A percentile compares a stretch with the other conserved stretches of the same genome.
These are phyloP conservation scores for Lineus longissimus DNA, from an alignment of 1,140 invertebrate genomes.

Conservation along the genomic window DNA sequence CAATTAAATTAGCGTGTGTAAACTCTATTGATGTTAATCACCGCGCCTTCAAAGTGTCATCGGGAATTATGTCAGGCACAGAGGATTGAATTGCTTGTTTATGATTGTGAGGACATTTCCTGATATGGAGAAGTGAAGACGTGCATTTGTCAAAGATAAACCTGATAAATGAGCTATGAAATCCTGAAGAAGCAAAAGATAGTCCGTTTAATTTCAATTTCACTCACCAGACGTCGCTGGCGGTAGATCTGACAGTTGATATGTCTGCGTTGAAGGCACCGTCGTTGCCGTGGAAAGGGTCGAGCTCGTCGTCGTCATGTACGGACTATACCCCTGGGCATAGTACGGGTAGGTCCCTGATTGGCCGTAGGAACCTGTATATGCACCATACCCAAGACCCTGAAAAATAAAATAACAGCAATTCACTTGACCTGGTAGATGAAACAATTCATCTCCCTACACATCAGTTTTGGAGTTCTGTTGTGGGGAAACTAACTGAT, in stretches of 20 bases:
- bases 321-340: slow-evolving; percentile 22
- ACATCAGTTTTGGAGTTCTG: neutral
- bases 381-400: slow-evolving; percentile 21
- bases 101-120: too few species aligned
- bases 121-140: too few species aligned
- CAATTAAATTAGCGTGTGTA: too few species aligned
- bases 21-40: too few species aligned
- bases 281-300: slow-evolving; percentile 16
- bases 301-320: slow-evolving; percentile 21
- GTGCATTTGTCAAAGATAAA: too few species aligned
- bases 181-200: too few species aligned
- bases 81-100: too few species aligned
- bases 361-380: slow-evolving; percentile 21
- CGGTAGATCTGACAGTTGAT: slow-evolving; percentile 34
- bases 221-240: slow-evolving; percentile 19
- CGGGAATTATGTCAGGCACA: too few species aligned
- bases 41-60: too few species aligned
- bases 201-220: neutral
- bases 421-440: neutral
- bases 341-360: slow-evolving; percentile 19
- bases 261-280: slow-evolving; percentile 38
- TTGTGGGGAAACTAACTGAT: neutral
- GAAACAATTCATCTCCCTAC: neutral
- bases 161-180: too few species aligned
- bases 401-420: slow-evolving; percentile 18